A percentile compares a stretch with the other conserved stretches of the same genome.
phyloP scores from a whole-genome alignment of 2,113 vertebrate genomes.

The Phaetusa simplex region DNA sequence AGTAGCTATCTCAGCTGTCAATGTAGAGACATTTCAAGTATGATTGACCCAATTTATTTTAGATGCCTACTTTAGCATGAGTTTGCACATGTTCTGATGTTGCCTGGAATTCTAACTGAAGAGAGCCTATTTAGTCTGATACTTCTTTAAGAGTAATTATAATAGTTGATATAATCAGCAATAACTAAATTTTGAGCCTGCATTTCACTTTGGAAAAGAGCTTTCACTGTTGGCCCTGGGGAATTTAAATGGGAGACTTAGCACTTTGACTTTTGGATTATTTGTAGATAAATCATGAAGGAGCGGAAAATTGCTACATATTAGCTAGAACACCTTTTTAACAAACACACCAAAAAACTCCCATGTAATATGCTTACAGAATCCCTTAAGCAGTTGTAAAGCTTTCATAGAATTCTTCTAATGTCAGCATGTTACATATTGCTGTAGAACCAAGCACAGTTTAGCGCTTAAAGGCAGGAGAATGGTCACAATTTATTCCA shows the following conservation, averaged over 20 bases:
- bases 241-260: not conserved
- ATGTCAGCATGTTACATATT: not conserved
- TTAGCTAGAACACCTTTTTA: not conserved
- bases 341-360: not conserved
- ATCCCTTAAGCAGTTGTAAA: not conserved
- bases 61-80: not conserved
- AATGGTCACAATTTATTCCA: not conserved
- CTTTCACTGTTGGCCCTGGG: not conserved
- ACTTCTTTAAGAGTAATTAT: not conserved
- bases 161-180: not conserved
- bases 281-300: not conserved
- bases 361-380: accelerated
- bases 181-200: not conserved
- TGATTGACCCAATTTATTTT: not conserved
- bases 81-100: not conserved
- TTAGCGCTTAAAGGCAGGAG: not conserved
- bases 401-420: not conserved
- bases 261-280: not conserved
- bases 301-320: not conserved
- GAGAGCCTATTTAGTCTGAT: not conserved
- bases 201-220: not conserved
- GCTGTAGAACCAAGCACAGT: not conserved
- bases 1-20: not conserved
- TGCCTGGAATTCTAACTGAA: not conserved
- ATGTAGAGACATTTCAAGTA: not conserved